These are phyloP conservation scores for Muntiacus muntjak DNA, from an alignment of 2,113 vertebrate species.

Conservation along the genomic window DNA sequence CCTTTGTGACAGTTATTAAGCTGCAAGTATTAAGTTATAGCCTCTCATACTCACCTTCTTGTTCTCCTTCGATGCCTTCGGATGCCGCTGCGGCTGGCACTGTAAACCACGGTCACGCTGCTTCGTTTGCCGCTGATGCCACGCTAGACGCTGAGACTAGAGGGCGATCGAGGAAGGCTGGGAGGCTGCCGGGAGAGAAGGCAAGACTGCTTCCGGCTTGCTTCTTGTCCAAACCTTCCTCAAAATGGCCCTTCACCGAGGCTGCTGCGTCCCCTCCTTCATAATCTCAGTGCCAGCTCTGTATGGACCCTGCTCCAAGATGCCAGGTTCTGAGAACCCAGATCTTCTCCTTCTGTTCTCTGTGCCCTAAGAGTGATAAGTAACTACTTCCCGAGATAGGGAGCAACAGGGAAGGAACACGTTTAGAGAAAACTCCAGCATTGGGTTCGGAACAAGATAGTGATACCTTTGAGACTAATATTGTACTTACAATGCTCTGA, in stretches of 20 bases:
- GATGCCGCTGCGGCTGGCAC: fast-evolving
- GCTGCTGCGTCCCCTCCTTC: fast-evolving
- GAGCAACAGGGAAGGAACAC: background rate
- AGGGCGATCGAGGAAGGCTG: background rate
- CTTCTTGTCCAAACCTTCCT: background rate
- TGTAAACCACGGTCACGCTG: background rate
- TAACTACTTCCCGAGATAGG: background rate
- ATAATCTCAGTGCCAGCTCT: background rate
- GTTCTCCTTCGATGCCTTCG: background rate
- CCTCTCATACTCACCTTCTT: background rate
- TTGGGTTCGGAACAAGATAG: background rate
- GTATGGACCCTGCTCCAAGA: background rate
- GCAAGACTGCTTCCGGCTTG: background rate
- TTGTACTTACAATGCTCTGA: background rate
- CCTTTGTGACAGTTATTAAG: background rate
- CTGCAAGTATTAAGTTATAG: background rate
- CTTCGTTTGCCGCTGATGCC: background rate
- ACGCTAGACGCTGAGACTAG: background rate
- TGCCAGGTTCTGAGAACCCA: background rate
- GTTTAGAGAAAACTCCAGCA: background rate
- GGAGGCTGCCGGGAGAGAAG: background rate
- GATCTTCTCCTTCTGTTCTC: background rate
- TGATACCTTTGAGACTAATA: background rate
- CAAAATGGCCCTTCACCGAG: background rate
- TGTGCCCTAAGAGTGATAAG: background rate